phyloP scores from a whole-genome alignment of 2,888 invertebrate genomes.

The Brachylomia viminalis region DNA sequence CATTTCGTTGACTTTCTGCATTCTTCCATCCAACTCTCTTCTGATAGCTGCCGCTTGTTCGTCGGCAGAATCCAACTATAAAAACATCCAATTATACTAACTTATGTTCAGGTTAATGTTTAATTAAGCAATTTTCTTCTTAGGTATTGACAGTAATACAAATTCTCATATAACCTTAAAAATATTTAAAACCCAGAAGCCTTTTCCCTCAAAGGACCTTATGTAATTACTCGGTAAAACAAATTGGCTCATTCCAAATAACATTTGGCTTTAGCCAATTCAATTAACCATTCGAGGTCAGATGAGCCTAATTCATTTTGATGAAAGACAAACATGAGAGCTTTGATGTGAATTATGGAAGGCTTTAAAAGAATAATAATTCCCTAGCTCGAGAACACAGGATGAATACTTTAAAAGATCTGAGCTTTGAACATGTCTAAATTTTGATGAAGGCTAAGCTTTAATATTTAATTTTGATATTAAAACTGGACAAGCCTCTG shows the following conservation, averaged over 20 bases:
- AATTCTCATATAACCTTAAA: neutral
- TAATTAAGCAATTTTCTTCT: slow-evolving; percentile 12
- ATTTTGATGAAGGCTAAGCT: slow-evolving; percentile 36
- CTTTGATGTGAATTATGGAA: slow-evolving; percentile 47
- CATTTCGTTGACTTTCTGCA: slow-evolving; percentile 99
- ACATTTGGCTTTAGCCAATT: slow-evolving; percentile 30
- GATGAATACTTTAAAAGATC: slow-evolving; percentile 12
- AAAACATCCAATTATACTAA: slow-evolving; percentile 17
- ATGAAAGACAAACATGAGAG: slow-evolving; percentile 37
- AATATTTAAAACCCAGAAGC: slow-evolving; percentile 20
- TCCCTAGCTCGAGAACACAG: neutral
- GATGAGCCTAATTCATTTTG: slow-evolving; percentile 54
- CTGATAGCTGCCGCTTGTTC: slow-evolving; percentile 99
- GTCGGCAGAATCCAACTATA: slow-evolving; percentile 98
- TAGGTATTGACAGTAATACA: neutral
- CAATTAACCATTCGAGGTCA: slow-evolving; percentile 47
- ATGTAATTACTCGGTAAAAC: slow-evolving; percentile 36
- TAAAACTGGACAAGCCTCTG: slow-evolving; percentile 16
- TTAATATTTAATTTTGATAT: slow-evolving; percentile 26
- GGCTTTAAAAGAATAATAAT: slow-evolving; percentile 48
- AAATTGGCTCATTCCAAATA: slow-evolving; percentile 31
- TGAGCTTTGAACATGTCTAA: slow-evolving; percentile 25
- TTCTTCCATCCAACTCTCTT: slow-evolving; percentile 99
- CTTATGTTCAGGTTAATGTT: neutral
- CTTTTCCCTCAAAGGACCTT: slow-evolving; percentile 14